These are phyloP conservation scores for Lophotis ruficrista DNA, from an alignment of 2,113 vertebrate species.

Conservation along the genomic window DNA sequence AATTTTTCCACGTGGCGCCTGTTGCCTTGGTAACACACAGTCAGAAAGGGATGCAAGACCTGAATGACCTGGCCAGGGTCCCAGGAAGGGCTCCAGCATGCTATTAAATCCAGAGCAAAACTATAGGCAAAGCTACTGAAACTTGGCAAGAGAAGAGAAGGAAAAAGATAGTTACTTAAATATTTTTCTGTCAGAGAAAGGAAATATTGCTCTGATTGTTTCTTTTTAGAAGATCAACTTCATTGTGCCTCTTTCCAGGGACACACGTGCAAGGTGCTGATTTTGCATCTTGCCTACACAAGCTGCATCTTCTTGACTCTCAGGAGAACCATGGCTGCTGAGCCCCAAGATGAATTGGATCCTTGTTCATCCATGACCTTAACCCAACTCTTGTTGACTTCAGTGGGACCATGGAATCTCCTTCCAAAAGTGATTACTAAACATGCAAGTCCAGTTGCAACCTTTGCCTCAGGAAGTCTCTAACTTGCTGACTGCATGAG, in stretches of 20 bases:
- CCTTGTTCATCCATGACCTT: background rate
- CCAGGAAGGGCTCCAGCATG: background rate
- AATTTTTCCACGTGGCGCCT: background rate
- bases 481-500: background rate
- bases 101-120: background rate
- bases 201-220: background rate
- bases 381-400: background rate
- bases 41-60: background rate
- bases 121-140: background rate
- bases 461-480: background rate
- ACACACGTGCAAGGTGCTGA: background rate
- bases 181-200: background rate
- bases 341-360: background rate
- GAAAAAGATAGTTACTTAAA: background rate
- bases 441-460: background rate
- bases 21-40: background rate
- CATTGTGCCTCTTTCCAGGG: background rate
- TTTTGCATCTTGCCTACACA: background rate
- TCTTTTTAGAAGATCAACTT: background rate
- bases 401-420: background rate
- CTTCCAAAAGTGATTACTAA: background rate
- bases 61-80: background rate
- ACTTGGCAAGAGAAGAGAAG: background rate
- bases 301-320: background rate
- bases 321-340: background rate